A percentile compares a stretch with the other conserved stretches of the same genome.
These are phyloP conservation scores for Anolis carolinensis DNA, from an alignment of 2,113 vertebrate genomes.

Conservation along the genomic window DNA sequence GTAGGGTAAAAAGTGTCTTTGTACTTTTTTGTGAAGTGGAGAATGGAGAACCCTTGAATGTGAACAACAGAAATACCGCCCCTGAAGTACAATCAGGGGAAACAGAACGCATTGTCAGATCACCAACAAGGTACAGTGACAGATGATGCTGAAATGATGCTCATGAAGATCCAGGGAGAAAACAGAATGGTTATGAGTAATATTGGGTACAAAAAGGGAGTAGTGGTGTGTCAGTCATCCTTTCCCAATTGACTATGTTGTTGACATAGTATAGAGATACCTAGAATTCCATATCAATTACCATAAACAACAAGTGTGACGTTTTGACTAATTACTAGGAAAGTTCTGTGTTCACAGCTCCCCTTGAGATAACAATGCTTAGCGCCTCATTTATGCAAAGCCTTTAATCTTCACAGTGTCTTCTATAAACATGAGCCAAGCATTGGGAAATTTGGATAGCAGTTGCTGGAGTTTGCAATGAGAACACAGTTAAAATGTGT, in stretches of 20 bases:
- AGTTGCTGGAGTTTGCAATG: not conserved
- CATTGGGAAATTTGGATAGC: not conserved
- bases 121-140: not conserved
- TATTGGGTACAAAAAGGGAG: no score
- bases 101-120: not conserved
- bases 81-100: not conserved
- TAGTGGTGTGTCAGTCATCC: not conserved
- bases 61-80: not conserved
- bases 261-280: not conserved
- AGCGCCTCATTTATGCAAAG: not conserved
- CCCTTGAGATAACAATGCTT: not conserved
- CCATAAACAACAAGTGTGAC: not conserved
- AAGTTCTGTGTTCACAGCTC: not conserved
- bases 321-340: not conserved
- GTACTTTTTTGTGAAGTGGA: not conserved
- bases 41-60: not conserved
- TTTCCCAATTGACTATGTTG: no score
- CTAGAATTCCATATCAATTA: not conserved
- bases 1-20: not conserved
- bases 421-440: conserved; percentile 8
- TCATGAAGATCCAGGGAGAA: not conserved
- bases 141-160: not conserved
- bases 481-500: not conserved
- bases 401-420: conserved; percentile 9
- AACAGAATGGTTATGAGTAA: not conserved